Conservation (phyloP, 2,113 vertebrate genomes). For the Cyrtonyx montezumae region DNA sequence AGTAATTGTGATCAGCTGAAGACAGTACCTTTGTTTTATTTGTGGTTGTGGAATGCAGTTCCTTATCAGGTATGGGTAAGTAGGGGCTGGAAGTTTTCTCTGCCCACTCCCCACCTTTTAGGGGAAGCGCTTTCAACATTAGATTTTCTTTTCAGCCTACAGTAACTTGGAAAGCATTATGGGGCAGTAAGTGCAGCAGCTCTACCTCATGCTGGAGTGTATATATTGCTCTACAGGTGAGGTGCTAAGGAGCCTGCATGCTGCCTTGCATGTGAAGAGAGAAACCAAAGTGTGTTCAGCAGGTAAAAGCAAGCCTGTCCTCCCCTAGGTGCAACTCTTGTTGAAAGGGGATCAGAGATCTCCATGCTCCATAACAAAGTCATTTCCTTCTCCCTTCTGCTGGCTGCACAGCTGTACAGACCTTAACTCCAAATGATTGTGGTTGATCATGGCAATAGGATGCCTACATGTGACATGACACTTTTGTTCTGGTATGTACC, state of each 20-base stretch:
- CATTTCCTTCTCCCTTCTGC: background rate
- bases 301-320: background rate
- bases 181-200: background rate
- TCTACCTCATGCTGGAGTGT: background rate
- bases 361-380: accelerated
- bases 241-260: background rate
- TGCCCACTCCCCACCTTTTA: background rate
- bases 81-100: background rate
- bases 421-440: accelerated
- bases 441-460: accelerated
- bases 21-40: background rate
- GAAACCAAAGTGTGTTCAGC: background rate
- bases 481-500: background rate
- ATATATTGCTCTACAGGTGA: background rate
- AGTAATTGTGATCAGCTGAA: constrained; percentile 15
- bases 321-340: background rate
- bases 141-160: background rate
- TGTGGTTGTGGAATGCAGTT: background rate
- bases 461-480: background rate
- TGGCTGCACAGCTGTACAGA: background rate
- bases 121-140: background rate
- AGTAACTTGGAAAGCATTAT: background rate
- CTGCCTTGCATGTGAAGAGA: background rate
- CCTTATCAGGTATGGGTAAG: background rate
- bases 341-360: background rate